Conservation (phyloP, 2,888 invertebrate species). For the Drosophila multiciliata region DNA sequence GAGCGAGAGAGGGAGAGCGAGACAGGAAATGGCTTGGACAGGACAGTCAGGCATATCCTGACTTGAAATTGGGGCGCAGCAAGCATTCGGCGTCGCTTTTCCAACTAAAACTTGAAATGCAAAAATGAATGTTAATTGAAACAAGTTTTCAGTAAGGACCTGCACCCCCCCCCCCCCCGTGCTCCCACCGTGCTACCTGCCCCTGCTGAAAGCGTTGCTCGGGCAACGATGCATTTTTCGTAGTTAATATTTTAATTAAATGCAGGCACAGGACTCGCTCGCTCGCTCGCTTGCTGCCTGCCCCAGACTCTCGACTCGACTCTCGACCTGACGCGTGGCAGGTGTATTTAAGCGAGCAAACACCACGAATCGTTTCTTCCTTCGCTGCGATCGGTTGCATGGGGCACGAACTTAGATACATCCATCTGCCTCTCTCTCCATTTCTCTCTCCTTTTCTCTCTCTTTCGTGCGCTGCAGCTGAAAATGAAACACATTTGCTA, state of each 20-base stretch:
- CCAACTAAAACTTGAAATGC: conserved; percentile 74
- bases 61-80: conserved; percentile 28
- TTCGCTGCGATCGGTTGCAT: conserved; percentile 25
- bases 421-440: conserved; percentile 13
- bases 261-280: conserved; percentile 70
- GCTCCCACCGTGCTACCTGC: neutral
- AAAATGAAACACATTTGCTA: conserved; percentile 67
- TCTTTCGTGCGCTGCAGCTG: conserved; percentile 59
- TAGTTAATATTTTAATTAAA: conserved; percentile 83
- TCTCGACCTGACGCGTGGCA: conserved; percentile 82
- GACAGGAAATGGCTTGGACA: neutral
- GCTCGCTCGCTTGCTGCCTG: conserved; percentile 3
- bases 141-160: conserved; percentile 71
- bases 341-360: conserved; percentile 81
- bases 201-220: conserved; percentile 23
- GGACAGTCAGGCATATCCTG: conserved; percentile 60
- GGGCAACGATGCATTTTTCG: conserved; percentile 57
- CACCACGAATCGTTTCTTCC: conserved; percentile 52
- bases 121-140: conserved; percentile 74
- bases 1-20: neutral
- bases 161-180: conserved; percentile 13
- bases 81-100: conserved; percentile 56
- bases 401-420: conserved; percentile 72
- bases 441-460: conserved; percentile 1
- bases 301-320: conserved; percentile 24